phyloP scores from a whole-genome alignment of 2,113 vertebrate genomes.

The Anguilla rostrata region DNA sequence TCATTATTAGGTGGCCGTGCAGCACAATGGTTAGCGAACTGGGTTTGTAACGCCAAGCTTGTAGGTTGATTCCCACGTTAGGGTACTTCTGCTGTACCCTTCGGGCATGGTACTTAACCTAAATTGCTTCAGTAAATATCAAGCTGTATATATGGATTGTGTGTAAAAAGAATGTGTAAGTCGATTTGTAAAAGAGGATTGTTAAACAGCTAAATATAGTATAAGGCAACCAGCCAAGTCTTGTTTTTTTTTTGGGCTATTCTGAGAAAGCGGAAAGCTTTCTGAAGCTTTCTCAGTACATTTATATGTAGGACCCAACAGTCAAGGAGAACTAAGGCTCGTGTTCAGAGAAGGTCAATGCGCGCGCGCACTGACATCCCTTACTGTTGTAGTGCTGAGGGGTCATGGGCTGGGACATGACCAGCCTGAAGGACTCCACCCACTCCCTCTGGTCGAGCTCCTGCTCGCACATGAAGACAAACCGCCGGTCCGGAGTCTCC shows the following conservation, averaged over 20 bases:
- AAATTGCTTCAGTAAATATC: no score
- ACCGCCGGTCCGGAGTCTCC: conserved; percentile 76
- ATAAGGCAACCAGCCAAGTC: no score
- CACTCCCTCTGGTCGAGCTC: conserved; percentile 83
- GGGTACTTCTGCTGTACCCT: no score
- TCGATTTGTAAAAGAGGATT: no score
- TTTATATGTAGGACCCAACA: background rate
- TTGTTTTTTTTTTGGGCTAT: background rate
- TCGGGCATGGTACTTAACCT: no score
- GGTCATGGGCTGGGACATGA: conserved; percentile 74
- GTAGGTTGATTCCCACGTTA: no score
- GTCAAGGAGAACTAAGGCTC: background rate
- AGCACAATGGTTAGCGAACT: no score
- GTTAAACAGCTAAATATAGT: no score
- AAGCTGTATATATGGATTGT: no score
- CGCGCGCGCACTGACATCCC: background rate
- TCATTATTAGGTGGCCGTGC: no score
- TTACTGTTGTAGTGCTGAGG: conserved; percentile 70
- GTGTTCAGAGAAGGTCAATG: background rate
- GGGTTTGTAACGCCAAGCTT: no score
- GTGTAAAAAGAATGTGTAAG: no score
- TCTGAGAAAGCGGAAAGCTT: background rate
- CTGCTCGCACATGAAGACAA: conserved; percentile 83
- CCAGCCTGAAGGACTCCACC: conserved; percentile 73
- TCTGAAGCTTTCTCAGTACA: background rate